A percentile compares a stretch with the other conserved stretches of the same genome.
Evolutionary conservation across 2,888 invertebrate genomes (phyloP).

Genomic region (Cephus runcator): DNA sequence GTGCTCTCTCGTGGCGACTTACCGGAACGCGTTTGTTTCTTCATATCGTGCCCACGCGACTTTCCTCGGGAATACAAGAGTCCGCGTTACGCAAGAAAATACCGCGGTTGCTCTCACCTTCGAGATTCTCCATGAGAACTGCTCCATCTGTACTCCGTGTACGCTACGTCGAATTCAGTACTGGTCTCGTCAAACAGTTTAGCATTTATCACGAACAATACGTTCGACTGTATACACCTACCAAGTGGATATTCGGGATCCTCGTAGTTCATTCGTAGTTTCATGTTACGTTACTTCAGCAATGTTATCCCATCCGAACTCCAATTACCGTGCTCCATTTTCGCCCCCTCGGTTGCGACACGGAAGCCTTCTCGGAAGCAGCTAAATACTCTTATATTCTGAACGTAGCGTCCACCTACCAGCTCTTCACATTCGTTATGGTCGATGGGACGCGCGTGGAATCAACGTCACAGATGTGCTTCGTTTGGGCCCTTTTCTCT

Average conservation of each 20-base stretch:
- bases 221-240: neutral
- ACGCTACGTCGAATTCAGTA: too few relatives aligned
- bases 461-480: neutral
- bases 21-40: neutral
- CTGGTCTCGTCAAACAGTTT: neutral
- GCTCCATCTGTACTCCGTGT: neutral
- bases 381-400: neutral
- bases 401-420: neutral
- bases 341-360: neutral
- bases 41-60: neutral
- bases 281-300: neutral
- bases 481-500: neutral
- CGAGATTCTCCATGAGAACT: neutral
- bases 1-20: neutral
- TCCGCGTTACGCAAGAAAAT: neutral
- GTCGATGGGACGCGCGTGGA: neutral
- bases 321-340: neutral
- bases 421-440: neutral
- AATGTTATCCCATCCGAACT: neutral
- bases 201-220: neutral
- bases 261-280: neutral
- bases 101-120: neutral
- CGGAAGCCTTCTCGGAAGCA: neutral
- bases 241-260: neutral
- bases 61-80: neutral